These are phyloP conservation scores for Chalcis sispes DNA, from an alignment of 2,888 invertebrate species.

Conservation along the genomic window DNA sequence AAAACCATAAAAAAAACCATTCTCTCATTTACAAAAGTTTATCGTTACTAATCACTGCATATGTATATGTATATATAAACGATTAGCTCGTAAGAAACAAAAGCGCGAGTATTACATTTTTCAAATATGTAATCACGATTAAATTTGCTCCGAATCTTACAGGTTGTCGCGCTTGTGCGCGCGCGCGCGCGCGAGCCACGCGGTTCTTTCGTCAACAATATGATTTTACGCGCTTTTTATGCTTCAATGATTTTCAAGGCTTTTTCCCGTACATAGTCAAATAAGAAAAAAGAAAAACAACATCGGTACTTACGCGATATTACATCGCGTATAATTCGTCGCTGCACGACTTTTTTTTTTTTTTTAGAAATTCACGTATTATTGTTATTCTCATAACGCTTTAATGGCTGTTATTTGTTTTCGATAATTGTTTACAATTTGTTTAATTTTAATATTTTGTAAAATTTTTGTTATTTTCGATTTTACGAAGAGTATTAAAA, in stretches of 20 bases:
- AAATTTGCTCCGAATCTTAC: constrained; percentile 31
- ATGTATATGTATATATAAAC: too few species aligned
- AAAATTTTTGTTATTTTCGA: too few species aligned
- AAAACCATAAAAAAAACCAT: too few species aligned
- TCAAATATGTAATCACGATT: neutral
- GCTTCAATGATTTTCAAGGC: constrained; percentile 48
- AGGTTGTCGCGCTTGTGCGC: constrained; percentile 15
- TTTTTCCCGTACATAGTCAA: constrained; percentile 10
- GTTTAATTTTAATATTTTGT: too few species aligned
- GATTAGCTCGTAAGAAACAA: too few species aligned
- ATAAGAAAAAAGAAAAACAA: neutral
- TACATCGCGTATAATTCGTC: too few species aligned
- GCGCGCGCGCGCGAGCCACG: neutral
- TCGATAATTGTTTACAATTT: too few species aligned
- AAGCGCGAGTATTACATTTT: too few species aligned
- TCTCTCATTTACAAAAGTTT: too few species aligned
- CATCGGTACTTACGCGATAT: neutral
- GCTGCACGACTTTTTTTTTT: too few species aligned
- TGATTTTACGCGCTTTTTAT: constrained; percentile 27
- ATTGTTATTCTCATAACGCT: neutral
- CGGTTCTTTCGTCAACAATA: constrained; percentile 19
- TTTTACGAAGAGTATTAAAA: neutral
- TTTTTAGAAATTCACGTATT: neutral
- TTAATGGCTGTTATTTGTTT: neutral
- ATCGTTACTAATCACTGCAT: too few species aligned